Conservation (phyloP, 2,113 vertebrate species). For the Oryzias javanicus region DNA sequence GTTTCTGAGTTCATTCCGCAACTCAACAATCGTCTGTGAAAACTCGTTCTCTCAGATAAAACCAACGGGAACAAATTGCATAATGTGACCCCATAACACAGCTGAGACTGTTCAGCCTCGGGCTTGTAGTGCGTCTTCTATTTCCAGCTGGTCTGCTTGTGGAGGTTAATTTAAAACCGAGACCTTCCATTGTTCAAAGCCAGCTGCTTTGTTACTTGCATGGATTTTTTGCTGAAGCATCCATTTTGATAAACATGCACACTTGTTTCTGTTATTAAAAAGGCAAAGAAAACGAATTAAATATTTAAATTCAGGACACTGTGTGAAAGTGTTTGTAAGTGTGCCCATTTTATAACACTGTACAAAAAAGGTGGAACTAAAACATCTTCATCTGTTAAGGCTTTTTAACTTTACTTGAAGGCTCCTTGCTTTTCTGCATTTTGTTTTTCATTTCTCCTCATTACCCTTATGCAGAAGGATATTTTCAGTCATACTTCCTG, state of each 20-base stretch:
- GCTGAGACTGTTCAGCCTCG: neutral
- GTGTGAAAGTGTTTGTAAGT: neutral
- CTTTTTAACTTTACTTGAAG: neutral
- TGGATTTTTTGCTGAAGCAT: slow-evolving; percentile 18
- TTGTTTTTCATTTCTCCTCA: neutral
- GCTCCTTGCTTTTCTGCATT: neutral
- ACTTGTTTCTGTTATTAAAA: slow-evolving; percentile 9
- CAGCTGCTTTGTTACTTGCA: slow-evolving; percentile 7
- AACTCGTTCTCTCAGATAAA: slow-evolving; percentile 4
- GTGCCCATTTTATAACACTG: neutral
- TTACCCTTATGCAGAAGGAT: too few species aligned
- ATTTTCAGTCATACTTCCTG: too few species aligned
- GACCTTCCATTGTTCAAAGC: slow-evolving; percentile 19
- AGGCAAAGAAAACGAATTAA: slow-evolving; percentile 1
- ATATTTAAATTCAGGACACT: neutral
- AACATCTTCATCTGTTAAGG: neutral
- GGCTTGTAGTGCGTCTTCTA: neutral
- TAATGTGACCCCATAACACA: neutral
- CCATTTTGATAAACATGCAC: neutral
- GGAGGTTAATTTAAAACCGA: slow-evolving; percentile 7
- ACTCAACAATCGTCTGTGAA: neutral
- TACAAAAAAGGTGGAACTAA: neutral
- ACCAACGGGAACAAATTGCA: neutral
- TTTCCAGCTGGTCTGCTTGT: neutral
- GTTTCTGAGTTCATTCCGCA: neutral